Evolutionary conservation across 2,797 vertebrate species (phyloP), one percentile per base, ranked within the genome.

Genomic region (Tapera naevia): DNA sequence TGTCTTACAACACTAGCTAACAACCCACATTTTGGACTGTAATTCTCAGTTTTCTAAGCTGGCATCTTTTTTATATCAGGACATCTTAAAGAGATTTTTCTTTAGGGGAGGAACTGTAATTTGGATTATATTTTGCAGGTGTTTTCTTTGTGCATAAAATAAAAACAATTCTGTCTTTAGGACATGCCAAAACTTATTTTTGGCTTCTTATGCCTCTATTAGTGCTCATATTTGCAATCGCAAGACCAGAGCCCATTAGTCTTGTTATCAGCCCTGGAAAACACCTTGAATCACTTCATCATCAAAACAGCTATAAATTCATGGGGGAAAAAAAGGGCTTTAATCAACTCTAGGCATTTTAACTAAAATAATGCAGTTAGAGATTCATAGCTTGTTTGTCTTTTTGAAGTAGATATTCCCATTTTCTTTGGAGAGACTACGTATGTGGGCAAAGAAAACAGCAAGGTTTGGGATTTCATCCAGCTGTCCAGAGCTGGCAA

Each of bases 261-360:
- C 46, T 82, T 61, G 24, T 80, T 92, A 92, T 92, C 64, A 91
- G 43, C 39, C 46, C 62, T 81, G 51, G 60, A 88, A 93, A 95
- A 83, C 10, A 78, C 16, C 69, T 39, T 57, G 86, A 78, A 86
- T 84, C 72, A 75, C 35, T 94, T 88, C 21, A 66, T 75, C 85
- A 66, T 88, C 64, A 86, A n/a, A 78, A 79, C 33, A 92, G 39
- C 24, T 81, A 62, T 66, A 86, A 81, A 84, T 24, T 86, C 89
- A 78, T 78, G 39, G 22, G 7, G 1, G n/a, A n/a, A 3, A 6
- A 21, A n/a, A 41, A 72, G 21, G 37, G 7, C 18, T 80, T 95
- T 78, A 82, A 75, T 87, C 46, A 82, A 18, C 62, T 91, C 53
- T 71, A 79, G 61, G 61, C 4, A 61, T 43, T 83, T 87, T 80